Conservation (phyloP, 2,113 vertebrate genomes). For the Donacobius atricapilla region DNA sequence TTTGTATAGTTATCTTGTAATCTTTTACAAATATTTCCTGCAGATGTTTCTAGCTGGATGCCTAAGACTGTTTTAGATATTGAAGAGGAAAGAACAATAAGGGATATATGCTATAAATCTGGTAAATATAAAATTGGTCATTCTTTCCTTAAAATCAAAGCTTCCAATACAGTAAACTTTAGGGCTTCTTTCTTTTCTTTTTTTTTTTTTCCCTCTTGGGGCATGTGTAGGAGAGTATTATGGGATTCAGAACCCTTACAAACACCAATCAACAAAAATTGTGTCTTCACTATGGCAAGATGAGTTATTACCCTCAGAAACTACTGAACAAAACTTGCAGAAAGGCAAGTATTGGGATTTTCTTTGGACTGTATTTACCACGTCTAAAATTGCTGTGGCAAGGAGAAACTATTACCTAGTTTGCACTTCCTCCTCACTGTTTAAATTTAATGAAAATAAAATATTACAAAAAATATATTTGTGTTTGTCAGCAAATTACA, state of each 20-base stretch:
- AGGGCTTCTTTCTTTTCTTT: not conserved
- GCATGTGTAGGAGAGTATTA: conserved; percentile 71
- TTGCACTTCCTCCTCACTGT: not conserved
- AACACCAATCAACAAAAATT: not conserved
- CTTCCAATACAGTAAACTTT: not conserved
- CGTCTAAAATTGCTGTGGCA: not conserved
- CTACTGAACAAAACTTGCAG: conserved; percentile 41
- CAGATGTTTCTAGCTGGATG: conserved; percentile 64
- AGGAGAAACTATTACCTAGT: not conserved
- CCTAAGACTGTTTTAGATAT: conserved; percentile 66
- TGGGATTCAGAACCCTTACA: conserved; percentile 43
- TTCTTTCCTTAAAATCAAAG: not conserved
- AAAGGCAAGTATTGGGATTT: conserved; percentile 63
- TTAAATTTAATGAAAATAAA: not conserved
- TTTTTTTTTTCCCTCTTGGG: not conserved
- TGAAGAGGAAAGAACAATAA: conserved; percentile 75
- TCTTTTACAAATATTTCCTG: conserved; percentile 5
- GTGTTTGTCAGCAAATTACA: not conserved
- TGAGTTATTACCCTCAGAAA: conserved; percentile 41
- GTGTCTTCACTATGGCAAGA: not conserved
- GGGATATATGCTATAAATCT: conserved; percentile 70
- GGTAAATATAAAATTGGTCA: conserved; percentile 55
- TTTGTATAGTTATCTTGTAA: not conserved
- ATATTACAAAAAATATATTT: not conserved
- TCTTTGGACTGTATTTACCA: not conserved